phyloP scores from a whole-genome alignment of 2,797 vertebrate genomes.

The Pseudochaenichthys georgianus region DNA sequence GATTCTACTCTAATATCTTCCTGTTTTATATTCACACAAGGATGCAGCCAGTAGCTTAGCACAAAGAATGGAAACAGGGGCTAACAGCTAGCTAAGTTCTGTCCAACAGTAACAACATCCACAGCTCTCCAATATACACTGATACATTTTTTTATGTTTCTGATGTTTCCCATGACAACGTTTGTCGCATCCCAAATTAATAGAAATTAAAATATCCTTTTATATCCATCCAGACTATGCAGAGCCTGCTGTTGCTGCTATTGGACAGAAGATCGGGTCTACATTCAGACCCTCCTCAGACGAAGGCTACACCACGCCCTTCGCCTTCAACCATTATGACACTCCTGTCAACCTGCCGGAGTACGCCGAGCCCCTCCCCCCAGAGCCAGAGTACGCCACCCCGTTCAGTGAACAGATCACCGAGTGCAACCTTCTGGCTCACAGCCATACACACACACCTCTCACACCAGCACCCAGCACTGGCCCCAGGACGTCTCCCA shows the following conservation, averaged over 20 bases:
- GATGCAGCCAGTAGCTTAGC: neutral
- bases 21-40: neutral
- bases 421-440: conserved; percentile 46
- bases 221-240: conserved; percentile 84
- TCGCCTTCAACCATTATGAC: conserved; percentile 86
- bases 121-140: neutral
- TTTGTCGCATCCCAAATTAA: neutral
- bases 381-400: conserved; percentile 90
- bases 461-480: conserved; percentile 2
- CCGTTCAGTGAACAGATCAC: conserved; percentile 83
- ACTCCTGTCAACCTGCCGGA: conserved; percentile 85
- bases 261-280: conserved; percentile 80
- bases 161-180: neutral
- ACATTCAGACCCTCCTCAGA: conserved; percentile 86
- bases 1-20: neutral
- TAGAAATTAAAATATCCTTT: neutral
- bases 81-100: neutral
- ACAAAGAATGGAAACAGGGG: neutral
- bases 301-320: conserved; percentile 87
- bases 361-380: conserved; percentile 87
- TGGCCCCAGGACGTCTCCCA: conserved; percentile 9
- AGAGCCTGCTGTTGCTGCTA: conserved; percentile 79
- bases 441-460: conserved; percentile 28
- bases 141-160: neutral
- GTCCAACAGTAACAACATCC: neutral